phyloP scores from a whole-genome alignment of 2,888 invertebrate species.

The Eilema sororculum region DNA sequence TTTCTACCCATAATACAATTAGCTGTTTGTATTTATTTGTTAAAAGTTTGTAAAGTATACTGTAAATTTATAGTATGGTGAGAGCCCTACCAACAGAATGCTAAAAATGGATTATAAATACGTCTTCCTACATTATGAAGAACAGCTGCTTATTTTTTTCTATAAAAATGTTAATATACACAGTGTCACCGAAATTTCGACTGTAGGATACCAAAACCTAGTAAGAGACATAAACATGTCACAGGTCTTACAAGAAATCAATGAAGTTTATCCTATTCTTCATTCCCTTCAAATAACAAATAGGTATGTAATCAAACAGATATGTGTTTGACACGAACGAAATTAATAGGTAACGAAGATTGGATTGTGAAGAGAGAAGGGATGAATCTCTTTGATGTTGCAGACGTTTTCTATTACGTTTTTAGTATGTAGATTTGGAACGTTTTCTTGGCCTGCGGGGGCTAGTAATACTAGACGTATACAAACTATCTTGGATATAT shows the following conservation, averaged over 20 bases:
- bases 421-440: conserved; percentile 5
- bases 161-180: neutral
- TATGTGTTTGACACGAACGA: conserved; percentile 23
- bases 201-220: no score
- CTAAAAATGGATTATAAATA: neutral
- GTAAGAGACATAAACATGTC: no score
- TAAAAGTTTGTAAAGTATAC: no score
- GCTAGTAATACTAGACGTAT: neutral
- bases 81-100: neutral
- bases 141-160: no score
- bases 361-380: conserved; percentile 2
- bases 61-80: neutral
- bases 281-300: conserved; percentile 13
- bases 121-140: neutral
- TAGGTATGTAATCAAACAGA: conserved; percentile 24
- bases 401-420: conserved; percentile 16
- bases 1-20: no score
- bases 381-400: conserved; percentile 3
- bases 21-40: no score
- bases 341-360: conserved; percentile 18
- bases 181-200: neutral
- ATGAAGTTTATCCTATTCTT: conserved; percentile 12
- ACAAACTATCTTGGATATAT: neutral
- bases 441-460: neutral
- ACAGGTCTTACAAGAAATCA: conserved; percentile 9